Base-by-base conservation (phyloP, 2,797 vertebrate genomes). In the Chelmon rostratus region DNA sequence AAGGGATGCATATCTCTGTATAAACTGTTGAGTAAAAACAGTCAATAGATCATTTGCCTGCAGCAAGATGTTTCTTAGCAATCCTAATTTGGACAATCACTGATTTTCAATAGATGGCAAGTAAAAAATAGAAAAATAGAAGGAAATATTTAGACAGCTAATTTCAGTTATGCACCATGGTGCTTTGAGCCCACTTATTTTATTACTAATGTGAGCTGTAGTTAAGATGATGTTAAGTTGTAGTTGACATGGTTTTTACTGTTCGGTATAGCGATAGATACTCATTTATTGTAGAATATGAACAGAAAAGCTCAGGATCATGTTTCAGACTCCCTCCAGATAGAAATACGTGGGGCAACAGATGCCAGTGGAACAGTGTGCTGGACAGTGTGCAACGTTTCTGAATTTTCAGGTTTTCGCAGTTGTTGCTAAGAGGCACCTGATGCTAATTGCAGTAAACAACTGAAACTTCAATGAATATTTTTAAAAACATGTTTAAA, bases 271-370 rank as follows among this genome's bases (percentile, higher is more conserved):
- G 12, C 8, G 42, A 38, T 3, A 25, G 1, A 40, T 21, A 35
- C 31, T 11, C 31, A 57, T 37, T 21, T 49, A 47, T 64, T 47
- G 31, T 19, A 28, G 16, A 31, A 31, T 21, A 1, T 38, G 33
- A 21, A 59, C 19, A 66, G 31, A 50, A 57, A 68, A 40, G 16
- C 50, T 54, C 63, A 65, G 44, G n/a, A 35, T 54, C 3, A 9
- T 19, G 35, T 25, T 23, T 49, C 23, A 66, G 58, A 13, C 38
- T n/a, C 21, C 9, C 54, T 35, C 31, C 18, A 4, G 23, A 10
- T 21, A 6, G 35, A 35, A 58, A 10, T 12, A 21, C 18, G 37
- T 11, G 4, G 28, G 56, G 54, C 16, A 37, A 15, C 15, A 28
- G 25, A 44, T 31, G 40, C 6, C 7, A 38, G 31, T 35, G 16